Conservation (phyloP, 1,140 invertebrate genomes). For the Neelides sp. region DNA sequence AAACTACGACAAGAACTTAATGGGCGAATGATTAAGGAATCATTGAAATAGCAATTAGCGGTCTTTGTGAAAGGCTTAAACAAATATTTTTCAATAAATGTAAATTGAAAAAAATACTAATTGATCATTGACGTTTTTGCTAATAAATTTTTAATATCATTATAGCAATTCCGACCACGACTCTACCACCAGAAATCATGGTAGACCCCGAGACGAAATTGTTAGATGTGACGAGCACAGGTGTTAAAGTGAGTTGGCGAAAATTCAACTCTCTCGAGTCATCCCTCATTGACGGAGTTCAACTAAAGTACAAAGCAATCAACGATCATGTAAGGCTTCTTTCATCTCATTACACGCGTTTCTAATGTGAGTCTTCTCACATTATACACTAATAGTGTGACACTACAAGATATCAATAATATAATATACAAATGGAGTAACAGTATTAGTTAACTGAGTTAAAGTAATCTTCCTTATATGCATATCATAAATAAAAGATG, state of each 20-base stretch:
- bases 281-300: slow-evolving; percentile 58
- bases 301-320: slow-evolving; percentile 55
- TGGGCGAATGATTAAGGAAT: no score
- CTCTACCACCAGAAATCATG: slow-evolving; percentile 50
- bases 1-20: no score
- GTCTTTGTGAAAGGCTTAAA: not conserved
- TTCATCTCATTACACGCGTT: not conserved
- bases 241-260: slow-evolving; percentile 63
- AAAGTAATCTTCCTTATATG: not conserved
- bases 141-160: slow-evolving; percentile 4
- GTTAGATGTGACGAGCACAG: slow-evolving; percentile 59
- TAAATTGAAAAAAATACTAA: not conserved
- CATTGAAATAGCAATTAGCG: no score
- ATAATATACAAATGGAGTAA: no score
- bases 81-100: not conserved
- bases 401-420: no score
- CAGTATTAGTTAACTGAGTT: not conserved
- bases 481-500: not conserved
- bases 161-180: slow-evolving; percentile 37
- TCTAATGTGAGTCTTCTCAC: no score
- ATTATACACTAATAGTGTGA: no score
- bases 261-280: slow-evolving; percentile 65
- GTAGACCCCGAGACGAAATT: slow-evolving; percentile 58
- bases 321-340: slow-evolving; percentile 42
- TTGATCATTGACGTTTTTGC: not conserved